A percentile compares a stretch with the other conserved stretches of the same genome.
Conservation (phyloP, 2,888 invertebrate genomes). For the Drosophila mayaguana region DNA sequence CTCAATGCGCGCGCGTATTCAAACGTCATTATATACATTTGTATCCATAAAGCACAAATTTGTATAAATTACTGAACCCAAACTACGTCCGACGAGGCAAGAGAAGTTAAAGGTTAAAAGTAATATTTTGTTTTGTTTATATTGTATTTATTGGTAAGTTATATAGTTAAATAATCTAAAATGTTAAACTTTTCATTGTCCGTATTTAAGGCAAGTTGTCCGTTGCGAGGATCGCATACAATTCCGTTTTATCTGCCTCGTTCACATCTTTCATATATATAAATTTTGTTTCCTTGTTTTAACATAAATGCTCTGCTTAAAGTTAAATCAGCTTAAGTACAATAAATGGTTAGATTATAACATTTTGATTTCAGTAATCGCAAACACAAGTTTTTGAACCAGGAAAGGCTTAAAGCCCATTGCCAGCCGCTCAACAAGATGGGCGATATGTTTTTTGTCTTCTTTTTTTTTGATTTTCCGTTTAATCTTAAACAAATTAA, state of each 20-base stretch:
- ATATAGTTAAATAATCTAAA: conserved; percentile 75
- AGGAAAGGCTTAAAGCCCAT: conserved; percentile 57
- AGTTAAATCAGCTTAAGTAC: conserved; percentile 46
- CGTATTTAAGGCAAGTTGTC: conserved; percentile 82
- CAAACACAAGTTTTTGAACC: conserved; percentile 49
- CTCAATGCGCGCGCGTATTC: background rate
- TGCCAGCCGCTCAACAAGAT: conserved; percentile 46
- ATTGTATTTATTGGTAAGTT: conserved; percentile 68
- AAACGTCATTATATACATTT: background rate
- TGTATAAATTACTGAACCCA: too few relatives aligned
- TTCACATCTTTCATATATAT: conserved; percentile 45
- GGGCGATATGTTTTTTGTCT: conserved; percentile 63
- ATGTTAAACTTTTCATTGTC: conserved; percentile 80
- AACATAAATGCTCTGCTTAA: conserved; percentile 76
- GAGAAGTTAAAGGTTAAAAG: background rate
- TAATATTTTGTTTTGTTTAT: conserved; percentile 9
- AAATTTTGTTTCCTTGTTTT: conserved; percentile 31
- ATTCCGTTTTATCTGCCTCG: conserved; percentile 50
- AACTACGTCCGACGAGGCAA: background rate
- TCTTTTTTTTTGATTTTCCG: conserved; percentile 54
- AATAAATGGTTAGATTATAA: conserved; percentile 49
- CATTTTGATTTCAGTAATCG: conserved; percentile 65
- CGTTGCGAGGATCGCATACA: conserved; percentile 35
- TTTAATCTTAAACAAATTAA: conserved; percentile 42
- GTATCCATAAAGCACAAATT: background rate